Conservation (phyloP, 2,797 vertebrate species). For the Epinephelus coioides region DNA sequence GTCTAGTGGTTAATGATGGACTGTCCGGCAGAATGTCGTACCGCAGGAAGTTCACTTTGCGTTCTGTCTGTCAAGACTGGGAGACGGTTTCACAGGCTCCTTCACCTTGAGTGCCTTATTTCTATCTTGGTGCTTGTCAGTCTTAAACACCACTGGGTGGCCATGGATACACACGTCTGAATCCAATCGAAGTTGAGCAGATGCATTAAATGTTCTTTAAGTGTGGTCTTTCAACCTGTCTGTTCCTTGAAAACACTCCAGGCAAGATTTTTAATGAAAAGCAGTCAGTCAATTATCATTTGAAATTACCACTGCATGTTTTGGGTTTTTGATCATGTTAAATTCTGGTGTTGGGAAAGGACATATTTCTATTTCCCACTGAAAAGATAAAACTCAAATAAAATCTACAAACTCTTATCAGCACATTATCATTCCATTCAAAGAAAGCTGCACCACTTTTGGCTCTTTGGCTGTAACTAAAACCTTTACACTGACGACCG, state of each 20-base stretch:
- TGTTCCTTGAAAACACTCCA: constrained; percentile 4
- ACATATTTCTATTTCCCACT: neutral
- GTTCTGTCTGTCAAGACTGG: constrained; percentile 43
- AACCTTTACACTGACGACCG: too few species aligned
- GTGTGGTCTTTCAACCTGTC: constrained; percentile 14
- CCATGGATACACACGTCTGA: constrained; percentile 12
- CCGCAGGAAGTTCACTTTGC: constrained; percentile 37
- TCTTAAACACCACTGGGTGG: constrained; percentile 11
- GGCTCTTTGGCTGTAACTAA: neutral
- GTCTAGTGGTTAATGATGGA: constrained; percentile 73
- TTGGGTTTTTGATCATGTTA: neutral
- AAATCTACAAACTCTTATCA: neutral
- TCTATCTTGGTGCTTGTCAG: constrained; percentile 28
- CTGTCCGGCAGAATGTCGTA: constrained; percentile 48
- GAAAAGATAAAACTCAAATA: neutral
- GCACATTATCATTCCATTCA: neutral
- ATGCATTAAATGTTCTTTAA: constrained; percentile 5
- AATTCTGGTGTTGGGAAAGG: neutral
- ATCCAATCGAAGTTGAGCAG: constrained; percentile 10
- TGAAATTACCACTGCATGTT: neutral
- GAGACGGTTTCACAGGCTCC: constrained; percentile 20
- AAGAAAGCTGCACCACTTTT: neutral
- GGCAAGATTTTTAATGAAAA: constrained; percentile 3
- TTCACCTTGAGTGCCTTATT: constrained; percentile 25
- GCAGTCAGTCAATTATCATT: neutral